Conservation (phyloP, 1,140 invertebrate species). For the Mya arenaria region DNA sequence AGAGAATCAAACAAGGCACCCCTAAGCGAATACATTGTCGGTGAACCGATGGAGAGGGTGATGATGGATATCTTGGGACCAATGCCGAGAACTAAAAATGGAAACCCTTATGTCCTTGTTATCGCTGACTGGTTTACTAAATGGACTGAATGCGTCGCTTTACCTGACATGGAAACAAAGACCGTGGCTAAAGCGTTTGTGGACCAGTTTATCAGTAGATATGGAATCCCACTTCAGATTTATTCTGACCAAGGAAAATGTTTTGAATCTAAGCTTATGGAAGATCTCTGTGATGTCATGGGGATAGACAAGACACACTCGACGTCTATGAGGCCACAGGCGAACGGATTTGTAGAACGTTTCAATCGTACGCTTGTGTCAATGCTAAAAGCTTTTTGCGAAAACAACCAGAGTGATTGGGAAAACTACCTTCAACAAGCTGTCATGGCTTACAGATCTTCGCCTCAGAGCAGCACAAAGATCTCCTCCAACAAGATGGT, state of each 20-base stretch:
- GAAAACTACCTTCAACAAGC: neutral
- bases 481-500: conserved; percentile 55
- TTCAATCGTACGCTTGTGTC: conserved; percentile 11
- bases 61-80: conserved; percentile 18
- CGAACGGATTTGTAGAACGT: neutral
- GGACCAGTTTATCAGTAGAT: conserved; percentile 12
- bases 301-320: conserved; percentile 23
- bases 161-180: conserved; percentile 1
- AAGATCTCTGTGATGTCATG: conserved; percentile 12
- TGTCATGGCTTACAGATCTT: conserved; percentile 35
- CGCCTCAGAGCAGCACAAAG: conserved; percentile 38
- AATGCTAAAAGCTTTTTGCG: neutral
- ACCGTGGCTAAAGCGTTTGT: conserved; percentile 14
- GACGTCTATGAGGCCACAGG: neutral
- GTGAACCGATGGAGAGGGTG: conserved; percentile 23
- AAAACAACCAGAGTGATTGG: neutral
- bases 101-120: conserved; percentile 21
- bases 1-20: neutral
- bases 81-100: conserved; percentile 14
- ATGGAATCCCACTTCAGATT: conserved; percentile 4
- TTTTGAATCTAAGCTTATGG: conserved; percentile 17
- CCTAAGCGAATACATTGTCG: neutral
- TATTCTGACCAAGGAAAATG: conserved; percentile 25
- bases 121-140: conserved; percentile 15
- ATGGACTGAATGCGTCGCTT: conserved; percentile 18